These are phyloP conservation scores for Dendroctonus valens DNA, from an alignment of 1,140 invertebrate species.

Conservation along the genomic window DNA sequence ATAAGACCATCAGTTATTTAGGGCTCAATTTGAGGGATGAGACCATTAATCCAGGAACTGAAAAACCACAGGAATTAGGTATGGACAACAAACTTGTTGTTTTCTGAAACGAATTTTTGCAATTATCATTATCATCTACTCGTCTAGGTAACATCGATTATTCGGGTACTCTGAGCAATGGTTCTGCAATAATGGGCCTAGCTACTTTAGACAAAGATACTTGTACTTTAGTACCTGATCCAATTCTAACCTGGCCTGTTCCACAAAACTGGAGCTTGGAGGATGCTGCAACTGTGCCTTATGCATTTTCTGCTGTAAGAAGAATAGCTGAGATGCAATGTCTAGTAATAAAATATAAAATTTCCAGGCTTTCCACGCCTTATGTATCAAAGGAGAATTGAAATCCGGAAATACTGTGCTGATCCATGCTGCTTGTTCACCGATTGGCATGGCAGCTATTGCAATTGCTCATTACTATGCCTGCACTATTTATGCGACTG, in stretches of 20 bases:
- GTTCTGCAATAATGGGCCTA: constrained; percentile 43
- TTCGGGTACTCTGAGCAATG: constrained; percentile 36
- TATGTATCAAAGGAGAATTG: constrained; percentile 57
- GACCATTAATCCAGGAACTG: constrained; percentile 39
- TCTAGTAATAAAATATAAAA: background rate
- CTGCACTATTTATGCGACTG: constrained; percentile 54
- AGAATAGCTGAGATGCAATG: constrained; percentile 12
- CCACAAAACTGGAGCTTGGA: constrained; percentile 60
- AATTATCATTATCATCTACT: too few relatives aligned
- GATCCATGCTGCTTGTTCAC: constrained; percentile 68
- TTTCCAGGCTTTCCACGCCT: constrained; percentile 58
- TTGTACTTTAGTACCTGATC: constrained; percentile 42
- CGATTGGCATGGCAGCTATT: constrained; percentile 73
- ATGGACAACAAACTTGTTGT: constrained; percentile 12
- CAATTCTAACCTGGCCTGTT: constrained; percentile 55
- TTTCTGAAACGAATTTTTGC: background rate
- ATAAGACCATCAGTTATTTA: constrained; percentile 40
- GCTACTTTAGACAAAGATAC: constrained; percentile 42
- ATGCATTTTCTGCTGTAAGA: constrained; percentile 58
- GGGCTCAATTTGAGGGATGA: constrained; percentile 46
- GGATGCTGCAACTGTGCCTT: constrained; percentile 63
- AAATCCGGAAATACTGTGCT: constrained; percentile 60
- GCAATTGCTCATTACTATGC: constrained; percentile 56
- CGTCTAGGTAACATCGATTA: constrained; percentile 41
- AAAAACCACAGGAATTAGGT: constrained; percentile 41